Percentiles rank a stretch among this genome's conserved stretches.
Conservation (phyloP, 2,888 invertebrate species). For the Oscheius sp. region DNA sequence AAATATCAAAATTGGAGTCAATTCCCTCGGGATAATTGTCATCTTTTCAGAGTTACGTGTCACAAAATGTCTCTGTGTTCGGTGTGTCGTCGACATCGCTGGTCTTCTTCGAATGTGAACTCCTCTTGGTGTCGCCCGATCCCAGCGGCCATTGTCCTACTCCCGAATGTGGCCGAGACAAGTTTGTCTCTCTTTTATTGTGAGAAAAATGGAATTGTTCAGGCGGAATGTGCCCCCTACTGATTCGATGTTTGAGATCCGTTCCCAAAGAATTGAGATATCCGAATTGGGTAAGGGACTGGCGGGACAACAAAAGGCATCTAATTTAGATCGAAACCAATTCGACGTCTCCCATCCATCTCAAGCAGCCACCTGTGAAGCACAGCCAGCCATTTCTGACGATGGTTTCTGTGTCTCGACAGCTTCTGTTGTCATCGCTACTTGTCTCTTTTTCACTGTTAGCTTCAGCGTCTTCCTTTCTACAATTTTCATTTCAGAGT, state of each 20-base stretch:
- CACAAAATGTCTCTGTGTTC: slow-evolving; percentile 58
- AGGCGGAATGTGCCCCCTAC: slow-evolving; percentile 31
- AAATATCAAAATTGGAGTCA: neutral
- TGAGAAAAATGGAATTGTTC: slow-evolving; percentile 1
- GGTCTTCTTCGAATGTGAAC: slow-evolving; percentile 64
- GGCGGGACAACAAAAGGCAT: too few relatives aligned
- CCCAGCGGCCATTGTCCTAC: slow-evolving; percentile 7
- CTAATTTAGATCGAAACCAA: neutral
- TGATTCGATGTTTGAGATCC: slow-evolving; percentile 45
- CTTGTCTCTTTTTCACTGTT: slow-evolving; percentile 16
- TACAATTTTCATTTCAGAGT: neutral
- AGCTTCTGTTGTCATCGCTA: slow-evolving; percentile 2
- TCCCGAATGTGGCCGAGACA: slow-evolving; percentile 13
- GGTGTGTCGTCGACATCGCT: slow-evolving; percentile 62
- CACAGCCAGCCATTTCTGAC: slow-evolving; percentile 7
- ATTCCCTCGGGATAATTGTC: neutral
- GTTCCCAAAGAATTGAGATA: slow-evolving; percentile 53
- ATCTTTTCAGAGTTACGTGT: slow-evolving; percentile 55
- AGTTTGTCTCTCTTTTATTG: too few relatives aligned
- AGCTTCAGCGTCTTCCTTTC: neutral
- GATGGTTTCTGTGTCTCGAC: slow-evolving; percentile 24
- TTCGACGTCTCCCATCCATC: neutral
- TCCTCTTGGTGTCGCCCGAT: slow-evolving; percentile 52
- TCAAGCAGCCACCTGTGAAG: slow-evolving; percentile 17
- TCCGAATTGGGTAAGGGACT: slow-evolving; percentile 49